Evolutionary conservation across 2,888 invertebrate genomes (phyloP), one percentile per base, ranked within the genome.

Genomic region (Ophioninae sp.): DNA sequence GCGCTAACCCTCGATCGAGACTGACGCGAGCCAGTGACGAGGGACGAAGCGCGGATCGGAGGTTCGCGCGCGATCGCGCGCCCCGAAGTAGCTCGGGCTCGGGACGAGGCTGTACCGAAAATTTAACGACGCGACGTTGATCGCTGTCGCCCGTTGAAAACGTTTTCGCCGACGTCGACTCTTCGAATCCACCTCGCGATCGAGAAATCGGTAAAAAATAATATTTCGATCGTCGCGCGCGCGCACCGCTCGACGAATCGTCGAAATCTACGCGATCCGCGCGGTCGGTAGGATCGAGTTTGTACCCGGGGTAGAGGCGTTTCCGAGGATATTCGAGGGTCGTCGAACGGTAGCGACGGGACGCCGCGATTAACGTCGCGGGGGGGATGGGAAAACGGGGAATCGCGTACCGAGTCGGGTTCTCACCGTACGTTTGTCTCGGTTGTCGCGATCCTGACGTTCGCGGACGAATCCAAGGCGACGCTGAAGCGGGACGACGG

Each of bases 401-500:
- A 17, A 50, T 50, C 17, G 10, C 13, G 5, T 5, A 17, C 13
- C 5, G 50, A 5, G 50, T 17, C 50, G 13, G 13, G 13, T 17
- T 44, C 6, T 37, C 20, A n/a, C 30, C 41, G 0, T 73, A 6
- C 13, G 41, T 62, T 61, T 39, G 7, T 59, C 59, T 59, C 41
- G 44, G 13, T 73, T 23, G 7, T 44, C 37, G 61, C 44, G 6
- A 13, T 59, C 23, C 8, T n/a, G 7, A 10, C 6, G n/a, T 77
- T 37, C 5, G 17, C 56, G 20, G 65, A n/a, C 39, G 1, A 13
- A 39, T 61, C n/a, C 13, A 74, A 81, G 81, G 79, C 30, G 44
- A 75, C 79, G 21, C 39, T 81, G 3, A 85, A 83, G n/a, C 82
- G 79, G 44, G 83, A 85, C 30, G 82, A 83, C 21, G 21, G 56